Base-by-base conservation (phyloP, 2,113 vertebrate species). In the Apteryx owenii region DNA sequence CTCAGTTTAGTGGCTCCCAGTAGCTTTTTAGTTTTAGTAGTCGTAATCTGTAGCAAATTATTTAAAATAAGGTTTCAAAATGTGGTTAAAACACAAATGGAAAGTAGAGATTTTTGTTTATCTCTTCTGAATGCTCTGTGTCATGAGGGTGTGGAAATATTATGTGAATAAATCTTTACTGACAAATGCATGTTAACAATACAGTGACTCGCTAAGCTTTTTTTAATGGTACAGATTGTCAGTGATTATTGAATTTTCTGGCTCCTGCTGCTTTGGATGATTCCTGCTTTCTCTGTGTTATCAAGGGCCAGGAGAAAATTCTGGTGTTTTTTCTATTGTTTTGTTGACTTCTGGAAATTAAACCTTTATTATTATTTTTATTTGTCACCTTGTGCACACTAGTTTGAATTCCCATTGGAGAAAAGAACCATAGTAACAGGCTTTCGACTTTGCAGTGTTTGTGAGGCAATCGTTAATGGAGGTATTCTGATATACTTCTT, bases 361-460 rank as follows among this genome's bases (percentile, higher is more conserved):
- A 94, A 79, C 11, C 0, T 58, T 82, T 95, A 38, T 38, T 38
- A 38, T 38, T 38, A 38, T 38, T 38, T 81, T 92, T 61, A 90
- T 95, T 96, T 58, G 54, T 82, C 51, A 44, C 85, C 64, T 96
- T 96, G 88, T 94, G 95, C 23, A 38, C 54, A 83, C 44, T 66
- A 42, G 89, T 96, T 91, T 92, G 91, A 98, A 97, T 97, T 98
- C 85, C 89, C 92, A 5, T 12, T 83, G 93, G 90, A 94, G 85
- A 61, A 81, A 86, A 97, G 84, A 96, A 91, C 21, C 5, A 94
- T 92, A 90, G 97, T 96, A 96, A 96, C 77, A 96, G 85, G 83
- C 91, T 97, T 97, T 97, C 87, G 92, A 88, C 82, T 93, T 96
- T 61, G 29, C 75, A 96, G 93, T 48, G 12, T 82, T 97, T 97